Evolutionary conservation across 2,113 vertebrate species (phyloP).

Genomic region (Pterocles orientalis): DNA sequence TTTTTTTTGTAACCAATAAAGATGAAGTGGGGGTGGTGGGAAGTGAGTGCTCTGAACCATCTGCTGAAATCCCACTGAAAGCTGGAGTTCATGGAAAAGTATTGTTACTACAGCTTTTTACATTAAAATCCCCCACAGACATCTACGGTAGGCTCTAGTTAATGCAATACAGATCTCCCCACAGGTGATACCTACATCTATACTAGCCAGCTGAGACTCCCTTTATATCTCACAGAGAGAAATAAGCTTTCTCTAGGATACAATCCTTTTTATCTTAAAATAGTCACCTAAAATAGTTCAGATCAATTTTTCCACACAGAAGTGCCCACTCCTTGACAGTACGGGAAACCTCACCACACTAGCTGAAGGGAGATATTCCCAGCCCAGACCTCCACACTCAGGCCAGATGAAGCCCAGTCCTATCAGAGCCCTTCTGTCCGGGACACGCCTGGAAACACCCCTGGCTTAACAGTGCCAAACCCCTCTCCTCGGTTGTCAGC

Average conservation of each 20-base stretch:
- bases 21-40: neutral
- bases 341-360: neutral
- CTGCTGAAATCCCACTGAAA: neutral
- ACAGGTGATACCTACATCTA: neutral
- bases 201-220: neutral
- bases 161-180: neutral
- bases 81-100: neutral
- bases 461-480: accelerated
- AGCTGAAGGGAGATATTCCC: neutral
- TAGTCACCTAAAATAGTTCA: slow-evolving; percentile 2
- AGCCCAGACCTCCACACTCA: neutral
- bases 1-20: neutral
- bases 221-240: neutral
- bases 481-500: neutral
- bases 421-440: neutral
- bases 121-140: neutral
- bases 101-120: neutral
- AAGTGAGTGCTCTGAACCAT: neutral
- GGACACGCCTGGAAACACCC: neutral
- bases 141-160: neutral
- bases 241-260: neutral
- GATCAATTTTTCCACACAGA: neutral
- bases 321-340: neutral
- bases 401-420: neutral
- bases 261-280: slow-evolving; percentile 25